These are phyloP conservation scores for Xanthorhoe designata DNA, from an alignment of 2,888 invertebrate genomes.

Conservation along the genomic window DNA sequence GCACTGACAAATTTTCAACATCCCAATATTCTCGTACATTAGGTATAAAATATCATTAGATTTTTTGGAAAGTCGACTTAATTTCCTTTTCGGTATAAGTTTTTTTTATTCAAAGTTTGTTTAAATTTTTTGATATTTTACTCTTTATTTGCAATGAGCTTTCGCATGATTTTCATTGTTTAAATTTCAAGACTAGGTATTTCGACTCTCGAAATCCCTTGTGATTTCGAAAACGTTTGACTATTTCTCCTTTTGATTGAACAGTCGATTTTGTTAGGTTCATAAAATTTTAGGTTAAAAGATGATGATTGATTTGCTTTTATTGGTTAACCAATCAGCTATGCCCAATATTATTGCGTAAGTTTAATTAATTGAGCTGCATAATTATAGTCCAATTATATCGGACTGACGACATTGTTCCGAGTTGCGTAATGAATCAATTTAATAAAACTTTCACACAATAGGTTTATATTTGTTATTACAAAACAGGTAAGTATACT, in stretches of 20 bases:
- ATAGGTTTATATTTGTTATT: constrained; percentile 6
- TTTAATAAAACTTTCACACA: constrained; percentile 36
- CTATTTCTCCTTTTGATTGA: not conserved
- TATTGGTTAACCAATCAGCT: constrained; percentile 3
- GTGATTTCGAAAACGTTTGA: too few species aligned
- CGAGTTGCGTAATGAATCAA: constrained; percentile 35
- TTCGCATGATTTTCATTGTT: too few species aligned
- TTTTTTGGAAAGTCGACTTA: too few species aligned
- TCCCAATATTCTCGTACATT: too few species aligned
- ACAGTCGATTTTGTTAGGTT: not conserved
- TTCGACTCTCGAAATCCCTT: too few species aligned
- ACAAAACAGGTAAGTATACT: too few species aligned
- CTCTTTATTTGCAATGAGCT: too few species aligned
- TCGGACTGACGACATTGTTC: constrained; percentile 27
- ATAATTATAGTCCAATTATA: constrained; percentile 13
- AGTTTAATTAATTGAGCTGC: constrained; percentile 18
- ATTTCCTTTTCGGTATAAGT: too few species aligned
- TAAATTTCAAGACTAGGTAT: too few species aligned
- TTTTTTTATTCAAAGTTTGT: too few species aligned
- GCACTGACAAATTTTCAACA: too few species aligned
- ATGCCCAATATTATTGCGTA: constrained; percentile 20
- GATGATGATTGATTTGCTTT: constrained; percentile 1
- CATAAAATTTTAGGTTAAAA: not conserved
- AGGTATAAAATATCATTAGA: not conserved
- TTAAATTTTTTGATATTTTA: too few species aligned